Conservation (phyloP, 2,113 vertebrate species). For the Onychostoma macrolepis region DNA sequence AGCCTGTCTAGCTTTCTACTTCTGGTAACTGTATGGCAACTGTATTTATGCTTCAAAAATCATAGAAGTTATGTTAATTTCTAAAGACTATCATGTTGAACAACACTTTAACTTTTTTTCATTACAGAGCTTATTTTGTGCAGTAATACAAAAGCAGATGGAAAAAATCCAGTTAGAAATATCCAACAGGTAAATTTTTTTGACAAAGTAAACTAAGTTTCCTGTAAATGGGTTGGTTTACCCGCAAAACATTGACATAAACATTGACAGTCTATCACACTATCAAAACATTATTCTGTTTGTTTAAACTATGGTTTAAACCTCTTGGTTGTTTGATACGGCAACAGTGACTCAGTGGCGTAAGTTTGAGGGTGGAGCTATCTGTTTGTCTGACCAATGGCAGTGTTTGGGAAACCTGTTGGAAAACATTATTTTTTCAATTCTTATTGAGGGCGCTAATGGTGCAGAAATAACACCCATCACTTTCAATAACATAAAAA, state of each 20-base stretch:
- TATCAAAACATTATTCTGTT: not conserved
- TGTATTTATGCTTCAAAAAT: no score
- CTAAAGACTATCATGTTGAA: no score
- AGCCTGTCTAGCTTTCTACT: no score
- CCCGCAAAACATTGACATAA: not conserved
- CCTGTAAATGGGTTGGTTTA: not conserved
- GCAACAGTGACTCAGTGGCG: no score
- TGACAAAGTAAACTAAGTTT: not conserved
- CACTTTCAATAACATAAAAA: not conserved
- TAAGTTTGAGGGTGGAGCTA: not conserved
- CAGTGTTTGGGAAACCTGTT: not conserved
- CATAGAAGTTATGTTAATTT: no score
- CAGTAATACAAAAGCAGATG: no score
- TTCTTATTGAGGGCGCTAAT: not conserved
- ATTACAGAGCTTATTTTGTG: no score
- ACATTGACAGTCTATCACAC: not conserved
- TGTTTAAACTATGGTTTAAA: no score
- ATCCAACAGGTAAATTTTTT: no score
- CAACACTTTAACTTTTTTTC: no score
- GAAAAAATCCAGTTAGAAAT: no score
- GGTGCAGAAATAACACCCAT: not conserved
- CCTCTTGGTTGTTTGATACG: not conserved
- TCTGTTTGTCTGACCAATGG: not conserved
- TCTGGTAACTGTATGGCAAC: no score
- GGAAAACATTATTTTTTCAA: not conserved